phyloP scores from a whole-genome alignment of 1,140 invertebrate genomes.

The Psilanteris sp. region DNA sequence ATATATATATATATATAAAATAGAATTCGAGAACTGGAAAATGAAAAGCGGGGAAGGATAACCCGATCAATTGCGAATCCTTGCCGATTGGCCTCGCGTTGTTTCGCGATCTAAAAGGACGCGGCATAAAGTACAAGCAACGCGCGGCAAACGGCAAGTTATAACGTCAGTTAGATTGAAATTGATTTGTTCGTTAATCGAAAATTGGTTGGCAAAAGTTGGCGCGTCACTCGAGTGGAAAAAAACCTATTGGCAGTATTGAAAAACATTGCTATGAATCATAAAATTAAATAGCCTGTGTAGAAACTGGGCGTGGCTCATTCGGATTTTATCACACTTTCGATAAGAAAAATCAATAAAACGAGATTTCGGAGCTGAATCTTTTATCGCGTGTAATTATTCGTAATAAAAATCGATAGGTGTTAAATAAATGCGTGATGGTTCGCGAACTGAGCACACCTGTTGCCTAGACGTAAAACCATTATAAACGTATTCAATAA shows the following conservation, averaged over 20 bases:
- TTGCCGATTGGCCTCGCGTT: neutral
- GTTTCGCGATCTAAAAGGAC: no score
- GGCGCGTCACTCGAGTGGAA: slow-evolving; percentile 2
- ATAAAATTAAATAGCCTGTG: slow-evolving; percentile 24
- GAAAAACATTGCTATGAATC: slow-evolving; percentile 29
- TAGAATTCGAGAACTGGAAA: slow-evolving; percentile 2
- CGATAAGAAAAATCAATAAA: slow-evolving; percentile 47
- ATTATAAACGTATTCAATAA: slow-evolving; percentile 40
- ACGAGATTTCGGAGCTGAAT: slow-evolving; percentile 18
- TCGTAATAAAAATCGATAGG: slow-evolving; percentile 24
- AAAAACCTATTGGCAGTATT: slow-evolving; percentile 34
- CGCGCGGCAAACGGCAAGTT: no score
- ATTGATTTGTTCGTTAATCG: slow-evolving; percentile 3
- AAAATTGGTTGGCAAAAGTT: slow-evolving; percentile 3
- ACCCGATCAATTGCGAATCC: neutral
- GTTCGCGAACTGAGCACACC: slow-evolving; percentile 19
- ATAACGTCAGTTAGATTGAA: slow-evolving; percentile 7
- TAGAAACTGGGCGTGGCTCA: slow-evolving; percentile 7
- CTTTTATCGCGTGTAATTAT: slow-evolving; percentile 20
- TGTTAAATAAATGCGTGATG: slow-evolving; percentile 23
- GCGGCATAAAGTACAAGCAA: no score
- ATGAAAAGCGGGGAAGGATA: neutral
- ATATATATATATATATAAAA: no score
- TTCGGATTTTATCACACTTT: slow-evolving; percentile 25
- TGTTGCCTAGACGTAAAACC: slow-evolving; percentile 31